Base-by-base conservation (phyloP, 2,797 vertebrate genomes). In the Gymnothorax reevesii region DNA sequence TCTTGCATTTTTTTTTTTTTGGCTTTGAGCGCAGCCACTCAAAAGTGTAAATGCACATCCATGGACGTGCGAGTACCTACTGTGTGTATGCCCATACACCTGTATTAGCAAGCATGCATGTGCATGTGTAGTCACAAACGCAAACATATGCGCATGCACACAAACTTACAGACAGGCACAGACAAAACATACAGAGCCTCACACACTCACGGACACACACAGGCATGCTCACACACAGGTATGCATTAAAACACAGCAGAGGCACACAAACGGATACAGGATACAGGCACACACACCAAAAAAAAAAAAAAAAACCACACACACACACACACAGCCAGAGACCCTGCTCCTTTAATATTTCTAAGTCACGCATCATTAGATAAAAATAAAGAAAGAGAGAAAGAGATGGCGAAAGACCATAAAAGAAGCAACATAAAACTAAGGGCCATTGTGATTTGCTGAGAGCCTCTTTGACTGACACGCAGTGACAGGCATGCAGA, bases 151-250 rank as follows among this genome's bases (percentile, higher is more conserved):
- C 2, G 7, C 66, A 69, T 22, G n/a, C 60, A 79, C 54, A 79
- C 66, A 62, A 66, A 57, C 42, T 85, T 42, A 57, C 64, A 87
- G 27, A 84, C 77, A 87, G 7, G n/a, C 75, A 84, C 33, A 79
- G 13, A 20, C 12, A 64, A 59, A 9, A 60, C 3, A 22, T 55
- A 60, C 57, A 15, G 55, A 59, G 3, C 27, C 57, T 17, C 33
- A 85, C 60, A 27, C 4, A 27, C 60, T 25, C 66, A 71, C 20
- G 8, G 22, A 27, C 25, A 69, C 66, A 69, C 66, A 27, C 66
- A 71, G 0, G 12, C 25, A 27, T 9, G 15, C n/a, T 25, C 25
- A 12, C 66, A 33, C n/a, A 27, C 25, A 57, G 7, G 20, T 22
- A 83, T 57, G 59, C 20, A 33, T n/a, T 12, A 9, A 57, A 2